Conservation (phyloP, 30 jellyfish, hydroid and myxozoan species). For the Mastigias papua region DNA sequence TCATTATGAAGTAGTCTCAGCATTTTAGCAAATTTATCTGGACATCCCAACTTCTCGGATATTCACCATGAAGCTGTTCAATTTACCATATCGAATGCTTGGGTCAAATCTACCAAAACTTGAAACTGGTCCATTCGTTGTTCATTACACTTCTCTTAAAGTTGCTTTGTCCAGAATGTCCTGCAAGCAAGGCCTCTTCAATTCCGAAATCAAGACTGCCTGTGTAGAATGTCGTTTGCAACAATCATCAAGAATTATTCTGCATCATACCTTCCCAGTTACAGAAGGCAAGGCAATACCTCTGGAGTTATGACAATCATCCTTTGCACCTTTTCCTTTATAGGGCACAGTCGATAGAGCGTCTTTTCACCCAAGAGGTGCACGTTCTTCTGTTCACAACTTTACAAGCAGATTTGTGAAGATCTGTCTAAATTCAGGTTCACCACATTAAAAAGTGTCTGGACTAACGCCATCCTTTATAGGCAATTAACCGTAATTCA, state of each 20-base stretch:
- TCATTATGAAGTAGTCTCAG: neutral
- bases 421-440: neutral
- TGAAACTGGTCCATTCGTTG: conserved; percentile 2
- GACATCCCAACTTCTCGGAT: neutral
- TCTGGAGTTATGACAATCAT: neutral
- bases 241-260: neutral
- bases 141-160: conserved; percentile 23
- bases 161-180: conserved; percentile 26
- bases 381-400: neutral
- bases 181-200: conserved; percentile 20
- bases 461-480: conserved; percentile 19
- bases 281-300: conserved; percentile 19
- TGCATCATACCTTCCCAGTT: conserved; percentile 2
- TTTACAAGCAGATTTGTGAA: neutral
- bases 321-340: conserved; percentile 2
- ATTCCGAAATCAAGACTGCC: conserved; percentile 31
- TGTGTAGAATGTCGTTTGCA: conserved; percentile 5
- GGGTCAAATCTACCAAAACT: conserved; percentile 1
- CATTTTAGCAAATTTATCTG: neutral
- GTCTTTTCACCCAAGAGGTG: neutral
- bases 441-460: neutral
- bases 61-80: neutral
- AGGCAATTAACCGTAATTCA: neutral
- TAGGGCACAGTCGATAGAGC: neutral
- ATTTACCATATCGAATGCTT: neutral